Percentiles rank a stretch among this genome's conserved stretches.
These are phyloP conservation scores for Mylabris sibirica DNA, from an alignment of 2,888 invertebrate genomes.

Conservation along the genomic window DNA sequence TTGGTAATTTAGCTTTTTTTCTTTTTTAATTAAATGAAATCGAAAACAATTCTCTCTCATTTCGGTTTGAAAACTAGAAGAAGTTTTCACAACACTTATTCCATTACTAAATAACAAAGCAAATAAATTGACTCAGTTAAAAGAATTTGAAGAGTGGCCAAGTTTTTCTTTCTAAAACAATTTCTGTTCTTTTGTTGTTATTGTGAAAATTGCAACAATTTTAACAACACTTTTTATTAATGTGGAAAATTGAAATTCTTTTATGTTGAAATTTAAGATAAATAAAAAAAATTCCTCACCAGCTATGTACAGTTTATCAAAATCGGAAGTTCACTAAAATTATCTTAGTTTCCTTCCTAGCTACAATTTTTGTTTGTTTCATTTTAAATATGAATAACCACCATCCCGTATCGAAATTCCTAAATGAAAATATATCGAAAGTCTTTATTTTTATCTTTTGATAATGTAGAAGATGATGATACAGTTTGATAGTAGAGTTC, in stretches of 20 bases:
- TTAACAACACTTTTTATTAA: not conserved
- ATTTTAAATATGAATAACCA: not conserved
- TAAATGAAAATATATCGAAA: not conserved
- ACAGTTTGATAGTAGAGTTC: not conserved
- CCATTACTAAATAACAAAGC: slow-evolving; percentile 3
- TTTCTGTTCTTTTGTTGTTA: not conserved
- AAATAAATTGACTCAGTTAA: not conserved
- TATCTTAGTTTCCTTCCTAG: not conserved
- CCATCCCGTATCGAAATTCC: not conserved
- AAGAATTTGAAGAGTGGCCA: slow-evolving; percentile 8
- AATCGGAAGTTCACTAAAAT: slow-evolving; percentile 1
- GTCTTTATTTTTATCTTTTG: not conserved
- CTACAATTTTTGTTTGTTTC: not conserved
- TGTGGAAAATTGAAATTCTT: too few species aligned
- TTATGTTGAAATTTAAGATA: not conserved
- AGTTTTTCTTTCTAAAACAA: not conserved
- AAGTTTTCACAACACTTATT: not conserved
- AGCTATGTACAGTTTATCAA: not conserved
- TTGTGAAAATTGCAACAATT: not conserved
- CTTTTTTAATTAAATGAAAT: not conserved
- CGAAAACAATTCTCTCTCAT: not conserved
- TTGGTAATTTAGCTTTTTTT: not conserved
- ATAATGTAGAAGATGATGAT: not conserved
- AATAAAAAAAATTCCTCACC: not conserved
- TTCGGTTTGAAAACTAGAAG: not conserved